Conservation (phyloP, 2,888 invertebrate species). For the Portevinia maculata region DNA sequence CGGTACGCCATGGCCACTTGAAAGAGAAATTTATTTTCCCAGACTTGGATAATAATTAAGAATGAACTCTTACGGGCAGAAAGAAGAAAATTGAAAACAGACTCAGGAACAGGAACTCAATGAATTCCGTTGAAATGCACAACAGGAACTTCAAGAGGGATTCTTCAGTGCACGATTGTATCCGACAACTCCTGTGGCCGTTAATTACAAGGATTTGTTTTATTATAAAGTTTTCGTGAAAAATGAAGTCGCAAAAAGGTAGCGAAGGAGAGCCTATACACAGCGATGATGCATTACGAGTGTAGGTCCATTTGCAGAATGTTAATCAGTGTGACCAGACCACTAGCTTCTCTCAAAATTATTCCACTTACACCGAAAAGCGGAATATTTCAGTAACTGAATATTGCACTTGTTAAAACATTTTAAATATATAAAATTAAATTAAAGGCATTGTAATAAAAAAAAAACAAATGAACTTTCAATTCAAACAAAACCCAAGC, state of each 20-base stretch:
- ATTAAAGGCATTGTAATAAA: too few species aligned
- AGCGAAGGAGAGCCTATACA: conserved; percentile 11
- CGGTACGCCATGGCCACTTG: conserved; percentile 49
- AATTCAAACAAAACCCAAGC: too few species aligned
- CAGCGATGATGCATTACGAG: too few species aligned
- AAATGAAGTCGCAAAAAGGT: conserved; percentile 44
- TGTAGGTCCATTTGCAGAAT: too few species aligned
- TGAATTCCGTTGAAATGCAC: conserved; percentile 62
- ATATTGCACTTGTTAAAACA: too few species aligned
- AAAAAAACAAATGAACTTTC: too few species aligned
- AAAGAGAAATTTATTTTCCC: conserved; percentile 67
- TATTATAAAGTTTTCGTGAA: conserved; percentile 37
- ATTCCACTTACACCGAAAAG: too few species aligned
- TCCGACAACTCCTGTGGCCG: conserved; percentile 62
- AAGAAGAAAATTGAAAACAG: conserved; percentile 61
- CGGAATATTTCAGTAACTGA: too few species aligned
- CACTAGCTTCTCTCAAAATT: too few species aligned
- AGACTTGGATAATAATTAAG: conserved; percentile 56
- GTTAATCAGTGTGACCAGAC: too few species aligned
- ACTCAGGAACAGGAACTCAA: conserved; percentile 60
- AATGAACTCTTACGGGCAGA: conserved; percentile 6
- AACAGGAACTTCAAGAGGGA: conserved; percentile 59
- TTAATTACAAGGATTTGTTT: conserved; percentile 59
- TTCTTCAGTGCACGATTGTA: background rate
- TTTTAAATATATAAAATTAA: too few species aligned